Percentiles rank a stretch among this genome's conserved stretches.
phyloP scores from a whole-genome alignment of 2,113 vertebrate genomes.

The Cebus imitator region DNA sequence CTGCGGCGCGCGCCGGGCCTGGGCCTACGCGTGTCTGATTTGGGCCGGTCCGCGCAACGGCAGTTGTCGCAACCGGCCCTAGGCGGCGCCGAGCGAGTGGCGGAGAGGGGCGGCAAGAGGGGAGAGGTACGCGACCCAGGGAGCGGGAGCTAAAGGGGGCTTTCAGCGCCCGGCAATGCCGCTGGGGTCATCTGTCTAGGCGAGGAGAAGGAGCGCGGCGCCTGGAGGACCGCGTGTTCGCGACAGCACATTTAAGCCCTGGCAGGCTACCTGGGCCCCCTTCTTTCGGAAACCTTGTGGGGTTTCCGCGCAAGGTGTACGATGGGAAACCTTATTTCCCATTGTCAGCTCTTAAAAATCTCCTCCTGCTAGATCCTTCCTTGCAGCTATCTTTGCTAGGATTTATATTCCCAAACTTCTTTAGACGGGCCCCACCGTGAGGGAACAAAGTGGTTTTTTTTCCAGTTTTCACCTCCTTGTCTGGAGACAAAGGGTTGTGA shows the following conservation, averaged over 20 bases:
- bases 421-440: not conserved
- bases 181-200: not conserved
- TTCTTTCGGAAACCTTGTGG: not conserved
- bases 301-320: too few relatives aligned
- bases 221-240: not conserved
- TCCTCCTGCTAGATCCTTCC: not conserved
- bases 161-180: not conserved
- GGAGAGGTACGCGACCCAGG: not conserved
- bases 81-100: not conserved
- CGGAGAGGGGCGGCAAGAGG: not conserved
- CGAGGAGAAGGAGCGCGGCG: not conserved
- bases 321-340: not conserved
- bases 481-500: not conserved
- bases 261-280: not conserved
- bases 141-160: not conserved
- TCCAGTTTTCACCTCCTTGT: not conserved
- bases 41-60: accelerated
- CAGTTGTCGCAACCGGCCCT: not conserved
- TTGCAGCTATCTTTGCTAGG: not conserved
- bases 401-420: not conserved
- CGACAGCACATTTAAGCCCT: accelerated
- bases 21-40: not conserved
- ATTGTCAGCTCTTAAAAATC: not conserved
- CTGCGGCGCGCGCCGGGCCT: not conserved
- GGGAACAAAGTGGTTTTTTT: not conserved